These are phyloP conservation scores for Myotis planiceps DNA, from an alignment of 2,797 vertebrate species.

Conservation along the genomic window DNA sequence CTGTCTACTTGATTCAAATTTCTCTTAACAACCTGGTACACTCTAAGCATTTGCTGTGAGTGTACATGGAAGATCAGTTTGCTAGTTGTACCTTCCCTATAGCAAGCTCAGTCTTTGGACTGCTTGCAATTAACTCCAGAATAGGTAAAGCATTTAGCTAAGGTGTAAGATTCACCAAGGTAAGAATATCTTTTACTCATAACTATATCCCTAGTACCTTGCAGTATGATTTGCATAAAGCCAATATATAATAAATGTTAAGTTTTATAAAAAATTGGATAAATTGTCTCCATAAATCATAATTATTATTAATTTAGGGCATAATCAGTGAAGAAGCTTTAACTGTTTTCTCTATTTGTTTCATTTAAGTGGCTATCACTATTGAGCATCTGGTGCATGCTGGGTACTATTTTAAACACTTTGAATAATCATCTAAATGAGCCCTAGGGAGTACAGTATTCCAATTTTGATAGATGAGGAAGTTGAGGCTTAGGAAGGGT, in stretches of 20 bases:
- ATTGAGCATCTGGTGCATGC: not conserved
- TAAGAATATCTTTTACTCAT: not conserved
- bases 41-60: not conserved
- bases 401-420: not conserved
- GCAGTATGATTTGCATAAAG: not conserved
- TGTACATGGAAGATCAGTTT: not conserved
- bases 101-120: not conserved
- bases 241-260: constrained; percentile 12
- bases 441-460: not conserved
- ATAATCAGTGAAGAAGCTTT: not conserved
- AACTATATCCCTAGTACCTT: not conserved
- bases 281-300: not conserved
- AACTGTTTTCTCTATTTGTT: not conserved
- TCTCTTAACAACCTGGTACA: not conserved
- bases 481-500: not conserved
- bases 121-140: not conserved
- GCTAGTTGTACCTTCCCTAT: not conserved
- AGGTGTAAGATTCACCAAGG: not conserved
- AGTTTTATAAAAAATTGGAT: not conserved
- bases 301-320: not conserved
- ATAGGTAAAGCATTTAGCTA: not conserved
- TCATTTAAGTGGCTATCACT: not conserved
- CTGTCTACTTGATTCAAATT: not conserved
- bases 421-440: not conserved
- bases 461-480: not conserved